Evolutionary conservation across 2,113 vertebrate species (phyloP), one percentile per base, ranked within the genome.

Genomic region (Penelope pileata): DNA sequence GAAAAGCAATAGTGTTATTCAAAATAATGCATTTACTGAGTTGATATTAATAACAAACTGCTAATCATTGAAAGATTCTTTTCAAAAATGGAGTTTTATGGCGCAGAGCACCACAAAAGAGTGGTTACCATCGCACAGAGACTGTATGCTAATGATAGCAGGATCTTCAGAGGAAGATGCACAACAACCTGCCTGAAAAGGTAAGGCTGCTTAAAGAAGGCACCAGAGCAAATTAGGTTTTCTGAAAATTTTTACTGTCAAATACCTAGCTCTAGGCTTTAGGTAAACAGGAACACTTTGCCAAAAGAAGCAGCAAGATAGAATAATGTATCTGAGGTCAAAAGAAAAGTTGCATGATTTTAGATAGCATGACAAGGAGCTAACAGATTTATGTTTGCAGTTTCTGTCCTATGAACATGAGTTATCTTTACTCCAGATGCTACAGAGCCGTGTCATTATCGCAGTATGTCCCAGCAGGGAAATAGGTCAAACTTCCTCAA

Each of bases 401-500:
- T 42, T 38, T 29, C 64, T 78, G 77, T 32, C 64, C 4, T 9
- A 43, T 7, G 26, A 91, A 42, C 54, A 10, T 7, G 22, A 81
- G 51, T 67, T 1, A 27, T 64, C 51, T 84, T 75, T 40, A 62
- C 64, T 47, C 59, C 56, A 84, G 64, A 67, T 67, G 32, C 78
- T 54, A 13, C 51, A 59, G 23, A 86, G 81, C 56, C 77, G 40
- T 7, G 23, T 8, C 79, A 70, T 86, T 24, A 91, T 47, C 60
- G 66, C 72, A 90, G 50, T 3, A 34, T 8, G 13, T 32, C 63
- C 58, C 83, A 91, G 59, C 59, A 93, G 18, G 15, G 19, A 91
- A 93, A 93, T 7, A 74, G 79, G 83, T 74, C 76, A 90, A 80
- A 90, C 22, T 86, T 90, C 50, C 75, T 90, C 72, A 83, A 84